A percentile compares a stretch with the other conserved stretches of the same genome.
phyloP scores from a whole-genome alignment of 2,888 invertebrate species.

The Ormyrus thymus region DNA sequence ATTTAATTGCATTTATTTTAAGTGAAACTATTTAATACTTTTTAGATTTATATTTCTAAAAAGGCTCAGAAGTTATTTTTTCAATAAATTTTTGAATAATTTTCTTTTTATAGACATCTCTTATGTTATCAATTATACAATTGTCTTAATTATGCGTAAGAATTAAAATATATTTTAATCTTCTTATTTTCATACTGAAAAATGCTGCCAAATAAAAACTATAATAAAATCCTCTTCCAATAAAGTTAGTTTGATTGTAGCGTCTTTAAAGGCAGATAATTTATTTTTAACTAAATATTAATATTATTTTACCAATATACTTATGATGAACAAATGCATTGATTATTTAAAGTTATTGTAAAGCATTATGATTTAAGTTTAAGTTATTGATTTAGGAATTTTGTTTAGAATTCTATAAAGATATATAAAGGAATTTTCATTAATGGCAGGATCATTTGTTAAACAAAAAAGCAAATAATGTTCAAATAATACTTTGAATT shows the following conservation, averaged over 20 bases:
- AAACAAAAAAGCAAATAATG: constrained; percentile 38
- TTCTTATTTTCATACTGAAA: constrained; percentile 12
- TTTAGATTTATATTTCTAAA: constrained; percentile 11
- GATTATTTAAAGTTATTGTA: constrained; percentile 8
- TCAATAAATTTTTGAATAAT: constrained; percentile 37
- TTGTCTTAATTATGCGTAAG: too few species aligned
- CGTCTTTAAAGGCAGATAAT: constrained; percentile 16
- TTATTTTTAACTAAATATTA: neutral
- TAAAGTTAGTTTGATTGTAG: too few species aligned
- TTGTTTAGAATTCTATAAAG: constrained; percentile 35
- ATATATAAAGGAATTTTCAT: constrained; percentile 25
- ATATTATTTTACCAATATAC: neutral
- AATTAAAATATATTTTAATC: constrained; percentile 9
- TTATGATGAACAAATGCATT: constrained; percentile 3
- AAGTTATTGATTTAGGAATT: constrained; percentile 26
- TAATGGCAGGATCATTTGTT: constrained; percentile 36
- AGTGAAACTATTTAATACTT: constrained; percentile 16
- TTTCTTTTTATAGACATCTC: neutral
- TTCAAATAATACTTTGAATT: constrained; percentile 35
- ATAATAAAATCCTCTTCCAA: constrained; percentile 3
- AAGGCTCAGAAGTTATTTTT: neutral
- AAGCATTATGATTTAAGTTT: neutral
- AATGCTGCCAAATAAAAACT: constrained; percentile 37
- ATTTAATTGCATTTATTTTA: neutral
- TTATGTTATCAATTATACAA: constrained; percentile 17